phyloP scores from a whole-genome alignment of 1,140 invertebrate genomes.

The Wiebesia pumilae region DNA sequence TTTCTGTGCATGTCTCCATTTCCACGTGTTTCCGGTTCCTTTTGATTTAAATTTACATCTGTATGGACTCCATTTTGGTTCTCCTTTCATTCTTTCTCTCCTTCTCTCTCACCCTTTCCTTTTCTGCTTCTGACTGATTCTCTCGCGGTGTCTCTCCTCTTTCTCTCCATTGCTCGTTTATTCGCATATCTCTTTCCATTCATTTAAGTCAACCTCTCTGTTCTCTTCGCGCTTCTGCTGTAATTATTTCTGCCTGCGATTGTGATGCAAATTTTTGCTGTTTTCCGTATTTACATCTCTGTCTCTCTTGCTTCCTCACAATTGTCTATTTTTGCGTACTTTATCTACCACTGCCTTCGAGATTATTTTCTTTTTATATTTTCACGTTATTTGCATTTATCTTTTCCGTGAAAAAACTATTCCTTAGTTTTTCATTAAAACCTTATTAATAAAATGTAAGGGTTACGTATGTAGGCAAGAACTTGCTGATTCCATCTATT shows the following conservation, averaged over 20 bases:
- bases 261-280: conserved; percentile 73
- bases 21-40: conserved; percentile 61
- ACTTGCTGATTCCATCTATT: conserved; percentile 5
- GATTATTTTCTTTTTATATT: neutral
- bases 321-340: conserved; percentile 35
- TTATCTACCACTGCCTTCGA: neutral
- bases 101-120: conserved; percentile 22
- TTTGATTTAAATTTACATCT: conserved; percentile 68
- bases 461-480: neutral
- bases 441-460: neutral
- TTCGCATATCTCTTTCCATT: conserved; percentile 48
- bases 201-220: conserved; percentile 31
- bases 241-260: conserved; percentile 73
- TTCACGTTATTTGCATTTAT: neutral
- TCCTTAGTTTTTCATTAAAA: conserved; percentile 19
- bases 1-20: conserved; percentile 55
- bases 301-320: conserved; percentile 49
- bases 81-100: conserved; percentile 25
- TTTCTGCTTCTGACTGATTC: neutral
- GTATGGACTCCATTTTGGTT: conserved; percentile 51
- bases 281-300: conserved; percentile 63
- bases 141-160: conserved; percentile 14
- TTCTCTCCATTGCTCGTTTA: conserved; percentile 35
- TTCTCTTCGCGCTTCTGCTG: conserved; percentile 64
- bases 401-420: conserved; percentile 8